These are phyloP conservation scores for Onthophagus taurus DNA, from an alignment of 1,140 invertebrate species.

Conservation along the genomic window DNA sequence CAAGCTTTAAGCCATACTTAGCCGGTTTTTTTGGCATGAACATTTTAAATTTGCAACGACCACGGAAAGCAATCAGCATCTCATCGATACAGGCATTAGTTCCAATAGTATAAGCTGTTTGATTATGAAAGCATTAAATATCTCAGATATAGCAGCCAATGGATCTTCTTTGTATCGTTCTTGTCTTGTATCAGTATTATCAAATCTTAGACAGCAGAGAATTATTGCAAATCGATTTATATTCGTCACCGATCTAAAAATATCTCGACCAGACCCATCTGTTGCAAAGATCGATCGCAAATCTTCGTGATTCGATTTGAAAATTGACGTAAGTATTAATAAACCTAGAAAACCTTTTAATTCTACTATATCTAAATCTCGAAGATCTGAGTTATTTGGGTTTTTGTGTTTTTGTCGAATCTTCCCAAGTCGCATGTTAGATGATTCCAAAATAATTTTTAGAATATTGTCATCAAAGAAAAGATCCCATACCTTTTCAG, in stretches of 20 bases:
- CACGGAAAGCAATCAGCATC: no score
- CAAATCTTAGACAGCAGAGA: neutral
- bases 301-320: constrained; percentile 10
- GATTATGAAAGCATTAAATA: no score
- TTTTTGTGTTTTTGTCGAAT: neutral
- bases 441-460: constrained; percentile 3
- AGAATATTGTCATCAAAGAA: constrained; percentile 6
- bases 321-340: constrained; percentile 5
- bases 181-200: no score
- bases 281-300: constrained; percentile 8
- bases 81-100: no score
- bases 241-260: constrained; percentile 1
- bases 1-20: no score
- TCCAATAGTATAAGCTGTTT: constrained; percentile 19
- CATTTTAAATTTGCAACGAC: no score
- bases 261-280: constrained; percentile 8
- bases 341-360: neutral
- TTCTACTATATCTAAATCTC: constrained; percentile 4
- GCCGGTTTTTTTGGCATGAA: no score
- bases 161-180: no score
- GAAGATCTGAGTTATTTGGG: neutral
- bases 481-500: neutral
- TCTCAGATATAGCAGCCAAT: no score
- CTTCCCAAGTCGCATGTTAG: neutral
- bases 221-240: neutral